A percentile compares a stretch with the other conserved stretches of the same genome.
Evolutionary conservation across 2,797 vertebrate species (phyloP).

Genomic region (Aphelocoma californica): DNA sequence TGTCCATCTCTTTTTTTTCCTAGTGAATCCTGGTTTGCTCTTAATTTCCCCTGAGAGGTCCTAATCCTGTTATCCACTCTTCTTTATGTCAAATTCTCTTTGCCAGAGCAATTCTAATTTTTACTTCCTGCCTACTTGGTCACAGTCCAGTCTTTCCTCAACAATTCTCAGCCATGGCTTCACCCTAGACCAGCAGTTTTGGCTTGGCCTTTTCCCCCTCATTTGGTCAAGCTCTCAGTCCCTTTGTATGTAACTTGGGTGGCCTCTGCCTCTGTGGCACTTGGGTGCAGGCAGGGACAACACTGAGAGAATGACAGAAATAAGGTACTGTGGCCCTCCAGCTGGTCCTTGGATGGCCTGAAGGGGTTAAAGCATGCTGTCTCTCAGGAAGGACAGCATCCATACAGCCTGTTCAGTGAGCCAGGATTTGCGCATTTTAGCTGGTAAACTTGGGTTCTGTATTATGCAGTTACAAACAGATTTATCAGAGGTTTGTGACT

Average conservation of each 20-base stretch:
- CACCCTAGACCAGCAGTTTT: neutral
- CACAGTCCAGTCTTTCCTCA: constrained; percentile 24
- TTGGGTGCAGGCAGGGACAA: neutral
- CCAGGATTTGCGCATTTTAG: neutral
- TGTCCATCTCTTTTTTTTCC: constrained; percentile 3
- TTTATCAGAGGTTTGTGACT: neutral
- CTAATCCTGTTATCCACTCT: constrained; percentile 55
- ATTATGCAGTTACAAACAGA: neutral
- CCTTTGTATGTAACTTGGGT: neutral
- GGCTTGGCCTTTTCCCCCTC: neutral
- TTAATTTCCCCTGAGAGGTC: constrained; percentile 35
- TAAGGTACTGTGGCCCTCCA: neutral
- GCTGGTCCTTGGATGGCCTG: neutral
- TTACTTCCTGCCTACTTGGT: constrained; percentile 61
- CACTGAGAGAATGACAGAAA: neutral
- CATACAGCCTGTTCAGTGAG: neutral
- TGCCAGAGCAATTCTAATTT: constrained; percentile 11
- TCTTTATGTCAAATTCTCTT: constrained; percentile 15
- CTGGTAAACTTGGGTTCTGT: neutral
- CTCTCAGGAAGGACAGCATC: neutral
- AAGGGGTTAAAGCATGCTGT: neutral
- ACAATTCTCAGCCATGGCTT: constrained; percentile 8
- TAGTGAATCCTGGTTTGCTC: constrained; percentile 32
- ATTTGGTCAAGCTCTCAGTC: neutral
- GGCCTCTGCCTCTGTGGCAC: neutral